Evolutionary conservation across 2,888 invertebrate species (phyloP), one percentile per base, ranked within the genome.

Genomic region (Polia nebulosa): DNA sequence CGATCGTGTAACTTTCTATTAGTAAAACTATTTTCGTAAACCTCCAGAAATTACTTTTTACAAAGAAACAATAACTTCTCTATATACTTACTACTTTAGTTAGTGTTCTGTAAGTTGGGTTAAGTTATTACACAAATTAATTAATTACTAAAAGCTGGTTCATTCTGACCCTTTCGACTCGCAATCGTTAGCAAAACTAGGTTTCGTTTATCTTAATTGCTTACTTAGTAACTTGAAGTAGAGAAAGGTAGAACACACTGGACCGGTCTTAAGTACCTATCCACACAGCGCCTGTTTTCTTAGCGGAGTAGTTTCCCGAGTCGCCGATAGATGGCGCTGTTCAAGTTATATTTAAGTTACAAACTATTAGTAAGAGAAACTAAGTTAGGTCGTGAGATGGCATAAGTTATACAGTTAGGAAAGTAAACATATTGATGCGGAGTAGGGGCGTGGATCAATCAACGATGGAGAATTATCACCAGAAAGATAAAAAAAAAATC

Each of bases 331-430:
- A 77, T 77, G 76, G 70, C 80, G 53, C 6, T 47, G 59, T 41
- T 53, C n/a, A 73, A 75, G 69, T 79, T 79, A 63, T 57, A 80
- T 80, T 76, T 69, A 57, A 75, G 61, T 80, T 63, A 11, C 1
- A 0, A 80, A 77, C 58, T 77, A 70, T 79, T 62, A 77, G 76
- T 51, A 59, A 80, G 64, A 61, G 77, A 80, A 80, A 77, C 76
- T 3, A 58, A 74, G 74, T 59, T 59, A 32, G 76, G 58, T 76
- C 70, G 61, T 80, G 70, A 45, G 44, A 29, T 11, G 34, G 64
- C 47, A 75, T 77, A 80, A 80, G 41, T 74, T 68, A 58, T 49
- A 49, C 22, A 66, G 55, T 75, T 57, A 44, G 34, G 56, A 52
- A 69, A 15, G 34, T 47, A 47, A 63, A 66, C 56, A 39, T 17